Percentiles rank a stretch among this genome's conserved stretches.
Evolutionary conservation across 2,888 invertebrate species (phyloP).

Genomic region (Nomada ferruginata): DNA sequence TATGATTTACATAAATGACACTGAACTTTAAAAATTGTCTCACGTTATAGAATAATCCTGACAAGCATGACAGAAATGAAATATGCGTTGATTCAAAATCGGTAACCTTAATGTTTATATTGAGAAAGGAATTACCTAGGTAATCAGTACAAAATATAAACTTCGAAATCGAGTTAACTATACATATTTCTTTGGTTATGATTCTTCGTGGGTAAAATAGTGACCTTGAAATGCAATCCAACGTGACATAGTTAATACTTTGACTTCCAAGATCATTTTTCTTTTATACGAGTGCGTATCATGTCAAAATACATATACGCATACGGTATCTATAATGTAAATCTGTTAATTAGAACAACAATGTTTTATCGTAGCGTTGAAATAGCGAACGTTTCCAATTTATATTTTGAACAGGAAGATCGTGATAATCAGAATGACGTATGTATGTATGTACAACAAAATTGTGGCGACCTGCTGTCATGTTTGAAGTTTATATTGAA

Average conservation of each 20-base stretch:
- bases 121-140: slow-evolving; percentile 22
- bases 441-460: slow-evolving; percentile 7
- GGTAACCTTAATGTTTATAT: not conserved
- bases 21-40: slow-evolving; percentile 15
- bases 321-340: slow-evolving; percentile 9
- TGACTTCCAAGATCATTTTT: slow-evolving; percentile 17
- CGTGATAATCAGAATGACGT: slow-evolving; percentile 5
- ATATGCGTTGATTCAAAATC: not conserved
- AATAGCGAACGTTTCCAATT: not conserved
- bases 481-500: not conserved
- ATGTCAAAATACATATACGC: slow-evolving; percentile 4
- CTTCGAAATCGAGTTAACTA: slow-evolving; percentile 15
- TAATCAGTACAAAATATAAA: slow-evolving; percentile 9
- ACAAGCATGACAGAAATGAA: slow-evolving; percentile 30
- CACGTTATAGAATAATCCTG: slow-evolving; percentile 8
- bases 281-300: not conserved
- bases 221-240: slow-evolving; percentile 46
- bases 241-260: slow-evolving; percentile 31
- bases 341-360: slow-evolving; percentile 8
- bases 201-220: slow-evolving; percentile 36
- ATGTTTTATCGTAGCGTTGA: not conserved
- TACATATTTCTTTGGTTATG: slow-evolving; percentile 40
- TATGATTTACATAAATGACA: slow-evolving; percentile 10
- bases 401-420: not conserved
- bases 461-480: not conserved